A percentile compares a stretch with the other conserved stretches of the same genome.
Conservation (phyloP, 2,113 vertebrate species). For the Garra rufa region DNA sequence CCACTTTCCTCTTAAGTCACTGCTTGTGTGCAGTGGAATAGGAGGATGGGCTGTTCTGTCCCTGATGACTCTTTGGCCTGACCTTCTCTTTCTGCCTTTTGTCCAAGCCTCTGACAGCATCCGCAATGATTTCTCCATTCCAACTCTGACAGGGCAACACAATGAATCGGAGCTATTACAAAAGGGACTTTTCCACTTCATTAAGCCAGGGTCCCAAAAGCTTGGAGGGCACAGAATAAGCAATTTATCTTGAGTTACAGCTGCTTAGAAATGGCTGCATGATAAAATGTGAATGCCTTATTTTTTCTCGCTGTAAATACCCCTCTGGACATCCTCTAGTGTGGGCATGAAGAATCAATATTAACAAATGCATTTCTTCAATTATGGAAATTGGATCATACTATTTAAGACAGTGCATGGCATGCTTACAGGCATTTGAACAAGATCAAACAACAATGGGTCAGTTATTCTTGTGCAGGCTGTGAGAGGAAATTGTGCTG, state of each 20-base stretch:
- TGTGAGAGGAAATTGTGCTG: constrained; percentile 16
- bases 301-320: constrained; percentile 20
- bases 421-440: constrained; percentile 29
- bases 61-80: constrained; percentile 62
- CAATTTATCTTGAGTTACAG: constrained; percentile 68
- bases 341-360: constrained; percentile 12
- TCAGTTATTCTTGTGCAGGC: constrained; percentile 22
- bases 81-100: constrained; percentile 60
- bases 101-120: constrained; percentile 57
- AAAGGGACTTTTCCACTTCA: constrained; percentile 76
- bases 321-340: constrained; percentile 1
- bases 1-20: constrained; percentile 37
- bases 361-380: constrained; percentile 35
- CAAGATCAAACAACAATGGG: constrained; percentile 15
- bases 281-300: constrained; percentile 43
- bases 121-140: constrained; percentile 70
- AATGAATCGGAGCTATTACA: constrained; percentile 72
- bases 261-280: constrained; percentile 51
- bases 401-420: constrained; percentile 25
- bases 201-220: constrained; percentile 70
- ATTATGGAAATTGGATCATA: constrained; percentile 44
- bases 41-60: constrained; percentile 60
- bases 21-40: constrained; percentile 43
- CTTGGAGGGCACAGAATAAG: constrained; percentile 70
- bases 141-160: constrained; percentile 69